phyloP scores from a whole-genome alignment of 2,113 vertebrate genomes.

The Protobothrops mucrosquamatus region DNA sequence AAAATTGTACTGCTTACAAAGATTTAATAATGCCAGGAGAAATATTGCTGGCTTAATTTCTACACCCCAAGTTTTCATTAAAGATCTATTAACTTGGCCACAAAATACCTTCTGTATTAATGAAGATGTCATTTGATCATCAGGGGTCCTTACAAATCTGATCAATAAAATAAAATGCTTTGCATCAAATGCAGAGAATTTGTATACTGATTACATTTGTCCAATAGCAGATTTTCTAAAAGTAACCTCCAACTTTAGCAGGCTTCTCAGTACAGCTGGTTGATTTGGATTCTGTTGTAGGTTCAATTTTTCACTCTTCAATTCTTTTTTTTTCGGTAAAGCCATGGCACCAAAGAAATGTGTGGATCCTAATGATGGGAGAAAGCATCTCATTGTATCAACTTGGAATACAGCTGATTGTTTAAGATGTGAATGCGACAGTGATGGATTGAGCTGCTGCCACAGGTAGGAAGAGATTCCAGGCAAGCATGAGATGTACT shows the following conservation, averaged over 20 bases:
- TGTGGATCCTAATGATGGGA: rapidly evolving
- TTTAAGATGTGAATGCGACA: rapidly evolving
- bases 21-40: too few relatives aligned
- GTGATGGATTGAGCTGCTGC: rapidly evolving
- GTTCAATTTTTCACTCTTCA: too few relatives aligned
- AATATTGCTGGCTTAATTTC: too few relatives aligned
- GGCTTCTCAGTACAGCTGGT: too few relatives aligned
- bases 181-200: not conserved
- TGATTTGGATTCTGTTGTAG: too few relatives aligned
- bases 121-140: too few relatives aligned
- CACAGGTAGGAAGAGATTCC: too few relatives aligned
- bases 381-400: not conserved
- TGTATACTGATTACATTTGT: not conserved
- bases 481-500: too few relatives aligned
- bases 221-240: not conserved
- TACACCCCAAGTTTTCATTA: too few relatives aligned
- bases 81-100: too few relatives aligned
- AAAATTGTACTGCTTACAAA: too few relatives aligned
- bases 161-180: not conserved
- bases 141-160: not conserved
- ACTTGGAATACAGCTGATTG: not conserved
- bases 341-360: rapidly evolving
- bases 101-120: not conserved
- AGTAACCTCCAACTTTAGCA: too few relatives aligned
- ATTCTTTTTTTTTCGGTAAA: not conserved